Evolutionary conservation across 2,888 invertebrate genomes (phyloP).

Genomic region (Netelia fuscicornis): DNA sequence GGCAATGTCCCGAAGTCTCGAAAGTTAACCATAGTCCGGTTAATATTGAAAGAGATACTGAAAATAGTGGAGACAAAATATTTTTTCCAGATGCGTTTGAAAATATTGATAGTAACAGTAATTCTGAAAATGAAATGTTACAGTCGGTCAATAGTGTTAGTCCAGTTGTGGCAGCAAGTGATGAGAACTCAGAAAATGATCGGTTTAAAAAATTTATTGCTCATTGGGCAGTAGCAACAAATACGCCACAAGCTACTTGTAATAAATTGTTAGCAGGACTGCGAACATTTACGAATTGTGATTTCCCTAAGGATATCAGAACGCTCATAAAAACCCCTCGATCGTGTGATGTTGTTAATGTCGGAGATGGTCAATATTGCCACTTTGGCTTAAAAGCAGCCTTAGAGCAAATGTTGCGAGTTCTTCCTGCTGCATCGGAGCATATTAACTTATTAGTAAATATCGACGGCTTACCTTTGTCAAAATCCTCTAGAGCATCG

Average conservation of each 20-base stretch:
- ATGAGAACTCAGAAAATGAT: not conserved
- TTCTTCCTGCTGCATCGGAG: no score
- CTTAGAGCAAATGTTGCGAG: no score
- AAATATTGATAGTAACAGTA: slow-evolving; percentile 22
- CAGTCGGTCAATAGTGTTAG: slow-evolving; percentile 12
- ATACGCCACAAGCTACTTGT: slow-evolving; percentile 20
- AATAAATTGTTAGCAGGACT: slow-evolving; percentile 15
- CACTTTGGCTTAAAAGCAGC: no score
- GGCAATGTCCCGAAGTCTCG: slow-evolving; percentile 17
- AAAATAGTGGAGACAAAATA: slow-evolving; percentile 19
- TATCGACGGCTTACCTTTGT: no score
- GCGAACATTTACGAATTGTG: slow-evolving; percentile 10
- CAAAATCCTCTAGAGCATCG: no score
- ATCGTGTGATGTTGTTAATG: not conserved
- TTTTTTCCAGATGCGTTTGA: slow-evolving; percentile 23
- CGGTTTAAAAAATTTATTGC: slow-evolving; percentile 12
- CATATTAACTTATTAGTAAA: no score
- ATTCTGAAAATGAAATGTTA: slow-evolving; percentile 24
- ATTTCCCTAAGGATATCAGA: slow-evolving; percentile 23
- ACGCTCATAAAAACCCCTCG: slow-evolving; percentile 25
- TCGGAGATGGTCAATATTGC: no score
- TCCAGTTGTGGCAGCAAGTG: slow-evolving; percentile 7
- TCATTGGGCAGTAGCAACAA: slow-evolving; percentile 15
- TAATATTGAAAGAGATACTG: slow-evolving; percentile 28
- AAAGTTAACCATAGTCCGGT: slow-evolving; percentile 15